phyloP scores from a whole-genome alignment of 2,797 vertebrate genomes.

The Lithobates pipiens region DNA sequence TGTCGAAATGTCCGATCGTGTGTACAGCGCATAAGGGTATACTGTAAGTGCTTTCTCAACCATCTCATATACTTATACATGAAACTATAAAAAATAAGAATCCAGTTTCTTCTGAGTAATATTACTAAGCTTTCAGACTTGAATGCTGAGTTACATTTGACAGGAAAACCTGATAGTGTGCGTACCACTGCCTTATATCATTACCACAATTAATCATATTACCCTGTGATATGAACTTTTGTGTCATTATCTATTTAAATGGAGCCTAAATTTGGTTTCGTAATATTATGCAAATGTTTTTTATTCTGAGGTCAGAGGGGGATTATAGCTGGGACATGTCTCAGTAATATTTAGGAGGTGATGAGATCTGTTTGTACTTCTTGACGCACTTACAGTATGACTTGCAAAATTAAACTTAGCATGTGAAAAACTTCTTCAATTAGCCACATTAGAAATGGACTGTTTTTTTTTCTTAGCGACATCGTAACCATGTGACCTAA shows the following conservation, averaged over 20 bases:
- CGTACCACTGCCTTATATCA: too few species aligned
- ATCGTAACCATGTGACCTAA: neutral
- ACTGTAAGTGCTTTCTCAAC: too few species aligned
- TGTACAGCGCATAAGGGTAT: too few species aligned
- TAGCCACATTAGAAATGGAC: neutral
- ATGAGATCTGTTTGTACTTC: slow-evolving; percentile 50
- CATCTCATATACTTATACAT: too few species aligned
- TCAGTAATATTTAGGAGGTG: slow-evolving; percentile 50
- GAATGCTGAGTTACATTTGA: too few species aligned
- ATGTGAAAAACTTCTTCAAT: slow-evolving; percentile 16
- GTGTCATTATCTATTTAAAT: slow-evolving; percentile 34
- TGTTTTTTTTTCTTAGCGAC: too few species aligned
- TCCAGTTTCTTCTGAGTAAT: too few species aligned
- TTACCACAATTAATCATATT: too few species aligned
- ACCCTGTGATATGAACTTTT: slow-evolving; percentile 6
- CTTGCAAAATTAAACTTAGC: slow-evolving; percentile 58
- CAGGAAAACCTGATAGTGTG: too few species aligned
- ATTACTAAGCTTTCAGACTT: too few species aligned
- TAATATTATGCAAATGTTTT: slow-evolving; percentile 21
- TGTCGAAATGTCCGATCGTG: too few species aligned
- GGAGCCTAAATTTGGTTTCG: slow-evolving; percentile 16
- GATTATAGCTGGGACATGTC: slow-evolving; percentile 48
- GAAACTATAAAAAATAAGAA: too few species aligned
- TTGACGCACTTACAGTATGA: slow-evolving; percentile 57
- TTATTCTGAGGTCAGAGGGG: slow-evolving; percentile 50